A percentile compares a stretch with the other conserved stretches of the same genome.
Conservation (phyloP, 2,113 vertebrate species). For the Salvelinus fontinalis region DNA sequence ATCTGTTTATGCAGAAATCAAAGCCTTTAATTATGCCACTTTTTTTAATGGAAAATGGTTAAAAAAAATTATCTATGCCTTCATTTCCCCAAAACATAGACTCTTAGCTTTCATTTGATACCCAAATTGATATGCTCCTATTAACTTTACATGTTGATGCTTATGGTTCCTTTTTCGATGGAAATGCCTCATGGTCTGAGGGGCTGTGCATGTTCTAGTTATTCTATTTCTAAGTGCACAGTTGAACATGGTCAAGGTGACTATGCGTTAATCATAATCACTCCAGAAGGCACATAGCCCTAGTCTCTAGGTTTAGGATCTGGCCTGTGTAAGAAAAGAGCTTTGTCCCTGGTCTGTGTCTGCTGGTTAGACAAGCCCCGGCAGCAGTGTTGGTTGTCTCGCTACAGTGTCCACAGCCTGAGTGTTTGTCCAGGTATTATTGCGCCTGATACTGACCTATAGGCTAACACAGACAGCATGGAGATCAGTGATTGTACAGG, state of each 20-base stretch:
- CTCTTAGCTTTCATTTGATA: too few species aligned
- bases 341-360: constrained; percentile 25
- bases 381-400: constrained; percentile 12
- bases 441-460: constrained; percentile 52
- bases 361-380: neutral
- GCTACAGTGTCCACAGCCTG: neutral
- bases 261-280: constrained; percentile 42
- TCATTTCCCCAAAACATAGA: too few species aligned
- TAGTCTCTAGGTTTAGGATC: neutral
- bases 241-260: constrained; percentile 41
- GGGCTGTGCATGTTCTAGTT: too few species aligned
- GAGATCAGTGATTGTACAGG: constrained; percentile 43
- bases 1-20: too few species aligned
- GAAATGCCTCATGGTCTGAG: too few species aligned
- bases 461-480: constrained; percentile 20
- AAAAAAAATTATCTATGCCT: too few species aligned
- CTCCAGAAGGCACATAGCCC: constrained; percentile 24
- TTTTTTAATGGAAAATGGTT: too few species aligned
- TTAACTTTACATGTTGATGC: too few species aligned
- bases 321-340: neutral
- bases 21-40: too few species aligned
- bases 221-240: constrained; percentile 11
- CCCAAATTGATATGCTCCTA: too few species aligned
- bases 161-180: too few species aligned
- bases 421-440: constrained; percentile 43